Conservation (phyloP, 2,113 vertebrate species). For the Lepisosteus osseus region DNA sequence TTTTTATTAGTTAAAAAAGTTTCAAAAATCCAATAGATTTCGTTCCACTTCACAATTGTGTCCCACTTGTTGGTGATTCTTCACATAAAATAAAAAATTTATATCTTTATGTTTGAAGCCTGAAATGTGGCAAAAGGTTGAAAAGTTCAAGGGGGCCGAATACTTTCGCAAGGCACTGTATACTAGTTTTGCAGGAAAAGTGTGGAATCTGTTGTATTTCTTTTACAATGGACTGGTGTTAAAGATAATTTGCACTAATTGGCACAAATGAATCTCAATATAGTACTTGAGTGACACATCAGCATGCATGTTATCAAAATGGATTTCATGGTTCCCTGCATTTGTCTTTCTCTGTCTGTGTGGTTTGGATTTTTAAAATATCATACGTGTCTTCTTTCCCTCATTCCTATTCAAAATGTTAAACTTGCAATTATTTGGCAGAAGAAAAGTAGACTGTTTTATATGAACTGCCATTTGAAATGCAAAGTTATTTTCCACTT, state of each 20-base stretch:
- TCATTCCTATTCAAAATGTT: conserved; percentile 30
- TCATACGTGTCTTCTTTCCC: background rate
- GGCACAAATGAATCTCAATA: conserved; percentile 46
- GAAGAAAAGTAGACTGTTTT: conserved; percentile 33
- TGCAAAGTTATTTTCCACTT: conserved; percentile 47
- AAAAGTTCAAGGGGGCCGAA: too few species aligned
- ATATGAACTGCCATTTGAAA: conserved; percentile 40
- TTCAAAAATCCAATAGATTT: too few species aligned
- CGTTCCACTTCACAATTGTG: too few species aligned
- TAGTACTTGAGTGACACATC: conserved; percentile 34
- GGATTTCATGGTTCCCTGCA: conserved; percentile 46
- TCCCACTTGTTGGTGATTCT: too few species aligned
- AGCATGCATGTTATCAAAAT: conserved; percentile 47
- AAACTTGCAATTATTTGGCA: conserved; percentile 29
- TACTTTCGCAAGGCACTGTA: too few species aligned
- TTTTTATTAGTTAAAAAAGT: too few species aligned
- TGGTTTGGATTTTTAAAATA: background rate
- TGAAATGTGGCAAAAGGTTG: too few species aligned
- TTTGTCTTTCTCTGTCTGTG: conserved; percentile 29
- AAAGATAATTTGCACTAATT: conserved; percentile 61
- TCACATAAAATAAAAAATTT: too few species aligned
- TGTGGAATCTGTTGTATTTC: conserved; percentile 55
- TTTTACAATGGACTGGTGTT: conserved; percentile 44
- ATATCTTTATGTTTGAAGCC: too few species aligned
- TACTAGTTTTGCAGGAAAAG: conserved; percentile 26